Evolutionary conservation across 1,140 invertebrate species (phyloP), one percentile per base, ranked within the genome.

Genomic region (Drosophila guanche): DNA sequence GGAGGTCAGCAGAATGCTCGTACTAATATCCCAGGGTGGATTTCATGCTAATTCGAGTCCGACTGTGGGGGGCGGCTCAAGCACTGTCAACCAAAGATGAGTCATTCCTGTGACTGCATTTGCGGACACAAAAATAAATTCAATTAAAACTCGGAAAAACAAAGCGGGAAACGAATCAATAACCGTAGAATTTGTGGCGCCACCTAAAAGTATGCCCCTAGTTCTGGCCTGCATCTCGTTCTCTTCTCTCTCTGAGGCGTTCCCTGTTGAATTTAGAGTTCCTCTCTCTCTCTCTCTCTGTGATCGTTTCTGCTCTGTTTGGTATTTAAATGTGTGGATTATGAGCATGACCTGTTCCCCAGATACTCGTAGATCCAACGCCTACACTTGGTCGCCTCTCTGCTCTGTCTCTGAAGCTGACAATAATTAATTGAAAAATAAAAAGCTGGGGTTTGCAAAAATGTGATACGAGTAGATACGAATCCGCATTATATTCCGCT

Each of bases 291-390:
- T 33, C 60, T 70, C 43, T 45, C 48, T 27, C 56, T 67, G 27
- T 43, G 59, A 55, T 62, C 71, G 43, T 50, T 54, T 59, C 53
- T 52, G 54, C 29, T 79, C 51, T 69, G 54, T 61, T 55, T 79
- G 57, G 67, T 71, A 65, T 79, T 72, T 66, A 51, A 86, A 86
- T 86, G 80, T 77, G 69, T 77, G 77, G 55, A 81, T 75, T 80
- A 70, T 70, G 50, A 66, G 53, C 65, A 60, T 61, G 62, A 69
- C 68, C 67, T 61, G 52, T 22, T 50, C 42, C 10, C 8, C 33
- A 23, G 6, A 16, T n/a, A 16, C 27, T 45, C 41, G 20, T 33
- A 5, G 27, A 12, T 52, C 4, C 8, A 33, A 20, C 29, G 27
- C 52, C 53, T 20, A 23, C 25, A 8, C 23, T 0, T 23, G 5